phyloP scores from a whole-genome alignment of 1,140 invertebrate species.

The Neotoxoptera formosana region DNA sequence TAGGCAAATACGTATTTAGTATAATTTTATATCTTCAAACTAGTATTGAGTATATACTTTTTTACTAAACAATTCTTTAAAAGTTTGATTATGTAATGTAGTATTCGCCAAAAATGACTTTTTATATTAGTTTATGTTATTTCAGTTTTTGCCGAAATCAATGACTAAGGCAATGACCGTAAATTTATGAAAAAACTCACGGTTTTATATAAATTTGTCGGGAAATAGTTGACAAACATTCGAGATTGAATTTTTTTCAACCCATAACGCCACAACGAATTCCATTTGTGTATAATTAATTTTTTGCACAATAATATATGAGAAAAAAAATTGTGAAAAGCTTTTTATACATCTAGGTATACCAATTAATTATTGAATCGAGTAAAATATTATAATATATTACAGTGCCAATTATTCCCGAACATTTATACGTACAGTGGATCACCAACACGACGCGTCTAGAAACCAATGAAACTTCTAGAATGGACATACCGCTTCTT shows the following conservation, averaged over 20 bases:
- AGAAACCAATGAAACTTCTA: neutral
- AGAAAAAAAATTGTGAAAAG: neutral
- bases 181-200: neutral
- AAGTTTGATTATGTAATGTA: neutral
- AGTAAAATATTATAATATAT: neutral
- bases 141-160: neutral
- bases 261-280: neutral
- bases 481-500: neutral
- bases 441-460: neutral
- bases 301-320: neutral
- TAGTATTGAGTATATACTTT: no score
- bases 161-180: no score
- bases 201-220: neutral
- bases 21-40: no score
- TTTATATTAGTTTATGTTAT: neutral
- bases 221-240: neutral
- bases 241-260: neutral
- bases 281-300: neutral
- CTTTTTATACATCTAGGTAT: neutral
- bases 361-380: neutral
- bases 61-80: neutral
- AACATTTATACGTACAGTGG: conserved; percentile 45
- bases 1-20: no score
- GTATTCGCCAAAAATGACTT: neutral
- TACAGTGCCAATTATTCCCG: conserved; percentile 49